Percentiles rank a stretch among this genome's conserved stretches.
Evolutionary conservation across 92 coral and sea anemone species (phyloP).

Genomic region (Heliopora coerulea): DNA sequence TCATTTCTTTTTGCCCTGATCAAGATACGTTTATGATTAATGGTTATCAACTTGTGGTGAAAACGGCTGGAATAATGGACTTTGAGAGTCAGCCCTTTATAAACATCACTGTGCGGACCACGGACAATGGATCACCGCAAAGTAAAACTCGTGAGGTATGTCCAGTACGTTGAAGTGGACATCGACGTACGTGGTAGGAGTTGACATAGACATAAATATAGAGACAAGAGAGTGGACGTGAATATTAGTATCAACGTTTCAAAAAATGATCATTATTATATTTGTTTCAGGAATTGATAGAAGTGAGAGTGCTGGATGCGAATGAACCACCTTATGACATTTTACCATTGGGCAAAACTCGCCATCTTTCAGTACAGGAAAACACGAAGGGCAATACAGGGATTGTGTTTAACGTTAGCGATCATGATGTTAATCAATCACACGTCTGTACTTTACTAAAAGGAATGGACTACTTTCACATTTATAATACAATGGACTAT

Average conservation of each 20-base stretch:
- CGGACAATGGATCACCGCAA: conserved; percentile 63
- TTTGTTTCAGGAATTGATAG: conserved; percentile 47
- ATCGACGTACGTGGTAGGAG: no score
- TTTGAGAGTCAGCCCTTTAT: conserved; percentile 54
- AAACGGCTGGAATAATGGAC: conserved; percentile 48
- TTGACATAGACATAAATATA: no score
- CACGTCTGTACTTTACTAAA: conserved; percentile 2
- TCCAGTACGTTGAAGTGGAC: no score
- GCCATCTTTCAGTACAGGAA: conserved; percentile 11
- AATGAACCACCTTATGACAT: conserved; percentile 77
- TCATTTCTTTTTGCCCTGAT: conserved; percentile 3
- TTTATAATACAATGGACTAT: conserved; percentile 26
- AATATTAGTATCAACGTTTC: no score
- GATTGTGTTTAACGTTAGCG: conserved; percentile 8
- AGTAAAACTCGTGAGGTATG: conserved; percentile 8
- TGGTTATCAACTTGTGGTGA: conserved; percentile 32
- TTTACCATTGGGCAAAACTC: neutral
- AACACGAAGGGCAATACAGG: conserved; percentile 18
- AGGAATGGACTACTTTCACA: conserved; percentile 54
- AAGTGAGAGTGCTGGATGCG: conserved; percentile 63
- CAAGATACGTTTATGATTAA: conserved; percentile 43
- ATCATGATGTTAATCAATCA: conserved; percentile 5
- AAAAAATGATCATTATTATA: neutral
- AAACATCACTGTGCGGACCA: conserved; percentile 52
- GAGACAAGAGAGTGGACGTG: no score